Conservation (phyloP, 2,888 invertebrate genomes). For the Megamerina dolium region DNA sequence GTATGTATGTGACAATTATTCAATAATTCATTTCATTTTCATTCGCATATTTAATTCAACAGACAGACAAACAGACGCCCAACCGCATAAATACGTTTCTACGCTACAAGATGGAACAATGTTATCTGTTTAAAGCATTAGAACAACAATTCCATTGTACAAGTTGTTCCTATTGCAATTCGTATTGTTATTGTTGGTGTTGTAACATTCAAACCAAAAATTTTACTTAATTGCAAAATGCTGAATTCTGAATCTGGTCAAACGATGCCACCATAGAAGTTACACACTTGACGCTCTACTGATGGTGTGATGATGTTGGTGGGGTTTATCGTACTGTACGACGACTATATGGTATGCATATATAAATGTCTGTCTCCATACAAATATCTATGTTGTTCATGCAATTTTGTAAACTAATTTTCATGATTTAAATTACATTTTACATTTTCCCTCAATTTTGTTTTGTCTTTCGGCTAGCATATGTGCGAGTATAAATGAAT, state of each 20-base stretch:
- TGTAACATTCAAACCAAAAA: too few relatives aligned
- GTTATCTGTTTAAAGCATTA: neutral
- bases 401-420: conserved; percentile 35
- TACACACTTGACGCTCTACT: too few relatives aligned
- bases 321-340: too few relatives aligned
- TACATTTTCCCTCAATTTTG: conserved; percentile 9
- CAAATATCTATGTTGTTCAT: conserved; percentile 33
- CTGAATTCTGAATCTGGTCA: too few relatives aligned
- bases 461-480: neutral
- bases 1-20: conserved; percentile 37
- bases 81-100: neutral
- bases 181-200: too few relatives aligned
- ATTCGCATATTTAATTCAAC: too few relatives aligned
- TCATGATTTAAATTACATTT: conserved; percentile 37
- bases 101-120: neutral
- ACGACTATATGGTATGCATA: too few relatives aligned
- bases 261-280: too few relatives aligned
- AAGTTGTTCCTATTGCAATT: conserved; percentile 9
- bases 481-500: neutral
- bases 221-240: too few relatives aligned
- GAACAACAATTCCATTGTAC: neutral
- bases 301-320: too few relatives aligned
- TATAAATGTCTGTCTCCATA: too few relatives aligned
- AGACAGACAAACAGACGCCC: too few relatives aligned
- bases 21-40: conserved; percentile 44